phyloP scores from a whole-genome alignment of 2,797 vertebrate species.

The Bradypus variegatus region DNA sequence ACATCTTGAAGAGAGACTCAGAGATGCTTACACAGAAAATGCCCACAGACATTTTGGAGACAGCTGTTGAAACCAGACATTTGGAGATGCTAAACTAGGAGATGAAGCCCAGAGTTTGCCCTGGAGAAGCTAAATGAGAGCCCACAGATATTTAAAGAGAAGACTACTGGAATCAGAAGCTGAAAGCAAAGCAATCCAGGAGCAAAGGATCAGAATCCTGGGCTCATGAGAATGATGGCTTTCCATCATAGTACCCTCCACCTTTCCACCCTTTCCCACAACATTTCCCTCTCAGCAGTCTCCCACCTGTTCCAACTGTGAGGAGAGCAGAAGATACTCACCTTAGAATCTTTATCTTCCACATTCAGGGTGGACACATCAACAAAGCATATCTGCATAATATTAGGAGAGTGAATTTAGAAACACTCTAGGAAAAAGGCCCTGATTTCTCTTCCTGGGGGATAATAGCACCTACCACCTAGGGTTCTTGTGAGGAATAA shows the following conservation, averaged over 20 bases:
- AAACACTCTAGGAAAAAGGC: conserved; percentile 13
- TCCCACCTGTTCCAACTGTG: neutral
- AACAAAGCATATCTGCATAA: conserved; percentile 64
- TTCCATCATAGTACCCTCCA: neutral
- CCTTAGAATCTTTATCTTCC: conserved; percentile 60
- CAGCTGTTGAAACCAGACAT: too few relatives aligned
- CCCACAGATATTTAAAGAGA: too few relatives aligned
- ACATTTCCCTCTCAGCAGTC: neutral
- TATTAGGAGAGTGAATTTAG: conserved; percentile 44
- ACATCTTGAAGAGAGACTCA: too few relatives aligned
- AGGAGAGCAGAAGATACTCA: conserved; percentile 35
- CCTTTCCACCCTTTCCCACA: neutral
- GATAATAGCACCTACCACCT: conserved; percentile 24
- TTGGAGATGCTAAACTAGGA: too few relatives aligned
- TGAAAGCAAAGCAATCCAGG: too few relatives aligned
- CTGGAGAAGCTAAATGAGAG: too few relatives aligned
- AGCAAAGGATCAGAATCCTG: neutral
- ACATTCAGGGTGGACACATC: conserved; percentile 61
- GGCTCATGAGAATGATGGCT: neutral
- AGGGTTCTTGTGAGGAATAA: neutral
- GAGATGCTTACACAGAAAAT: too few relatives aligned
- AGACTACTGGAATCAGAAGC: too few relatives aligned
- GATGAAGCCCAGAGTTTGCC: too few relatives aligned
- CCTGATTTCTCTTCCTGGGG: conserved; percentile 3
- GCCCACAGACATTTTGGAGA: too few relatives aligned